Conservation (phyloP, 2,113 vertebrate genomes). For the Drymodes brunneopygia region DNA sequence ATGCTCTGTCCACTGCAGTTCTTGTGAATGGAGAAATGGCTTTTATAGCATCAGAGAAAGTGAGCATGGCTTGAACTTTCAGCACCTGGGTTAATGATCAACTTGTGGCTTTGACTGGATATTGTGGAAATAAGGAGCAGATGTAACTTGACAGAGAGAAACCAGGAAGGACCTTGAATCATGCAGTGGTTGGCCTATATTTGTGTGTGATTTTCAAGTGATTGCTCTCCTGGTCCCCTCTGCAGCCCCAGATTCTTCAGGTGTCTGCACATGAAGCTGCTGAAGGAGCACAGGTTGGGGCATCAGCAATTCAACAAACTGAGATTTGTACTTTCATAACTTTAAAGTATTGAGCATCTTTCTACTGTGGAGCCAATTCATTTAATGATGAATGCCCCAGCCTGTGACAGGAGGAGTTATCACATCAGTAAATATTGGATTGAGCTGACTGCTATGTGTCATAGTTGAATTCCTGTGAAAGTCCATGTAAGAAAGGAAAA, state of each 20-base stretch:
- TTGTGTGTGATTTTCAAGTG: neutral
- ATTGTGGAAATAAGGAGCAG: neutral
- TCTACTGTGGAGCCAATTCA: neutral
- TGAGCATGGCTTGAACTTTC: neutral
- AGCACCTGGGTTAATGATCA: neutral
- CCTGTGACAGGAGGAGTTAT: neutral
- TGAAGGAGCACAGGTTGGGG: neutral
- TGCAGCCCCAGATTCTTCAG: neutral
- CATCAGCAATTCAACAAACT: neutral
- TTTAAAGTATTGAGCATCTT: neutral
- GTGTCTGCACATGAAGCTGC: neutral
- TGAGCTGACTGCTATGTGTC: neutral
- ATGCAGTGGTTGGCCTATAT: neutral
- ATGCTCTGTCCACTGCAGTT: neutral
- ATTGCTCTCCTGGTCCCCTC: neutral
- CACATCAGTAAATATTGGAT: neutral
- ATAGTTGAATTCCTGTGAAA: neutral
- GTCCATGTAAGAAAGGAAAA: neutral
- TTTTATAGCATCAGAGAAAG: neutral
- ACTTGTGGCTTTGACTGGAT: neutral
- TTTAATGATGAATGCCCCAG: neutral
- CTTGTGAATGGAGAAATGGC: neutral
- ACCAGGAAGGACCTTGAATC: neutral
- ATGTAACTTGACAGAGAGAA: neutral
- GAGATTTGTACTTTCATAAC: neutral